These are phyloP conservation scores for Bugula neritina DNA, from an alignment of 2,888 invertebrate genomes.

Conservation along the genomic window DNA sequence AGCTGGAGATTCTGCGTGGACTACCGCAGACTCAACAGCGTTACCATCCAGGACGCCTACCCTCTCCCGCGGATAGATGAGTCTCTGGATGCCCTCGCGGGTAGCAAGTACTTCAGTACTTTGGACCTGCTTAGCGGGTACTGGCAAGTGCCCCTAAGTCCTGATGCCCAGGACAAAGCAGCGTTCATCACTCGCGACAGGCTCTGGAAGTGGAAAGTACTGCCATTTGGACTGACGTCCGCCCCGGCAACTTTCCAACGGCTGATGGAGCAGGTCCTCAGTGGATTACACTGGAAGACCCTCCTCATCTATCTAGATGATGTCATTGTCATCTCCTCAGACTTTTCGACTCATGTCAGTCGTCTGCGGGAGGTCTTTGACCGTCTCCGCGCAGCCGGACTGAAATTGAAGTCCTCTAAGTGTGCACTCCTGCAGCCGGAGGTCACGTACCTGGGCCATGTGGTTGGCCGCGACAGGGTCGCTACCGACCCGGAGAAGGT, in stretches of 20 bases:
- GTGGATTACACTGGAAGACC: constrained; percentile 22
- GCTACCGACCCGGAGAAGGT: constrained; percentile 27
- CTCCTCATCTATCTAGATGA: constrained; percentile 33
- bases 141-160: constrained; percentile 34
- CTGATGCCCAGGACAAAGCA: constrained; percentile 32
- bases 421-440: constrained; percentile 30
- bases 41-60: constrained; percentile 31
- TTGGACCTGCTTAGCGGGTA: constrained; percentile 34
- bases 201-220: constrained; percentile 31
- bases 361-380: constrained; percentile 31
- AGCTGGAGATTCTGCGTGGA: constrained; percentile 30
- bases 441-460: constrained; percentile 27
- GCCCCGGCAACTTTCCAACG: constrained; percentile 34
- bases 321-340: constrained; percentile 31
- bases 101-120: constrained; percentile 32
- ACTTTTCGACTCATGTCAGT: constrained; percentile 29
- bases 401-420: constrained; percentile 35
- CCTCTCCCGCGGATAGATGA: constrained; percentile 31
- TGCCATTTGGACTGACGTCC: constrained; percentile 31
- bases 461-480: constrained; percentile 3
- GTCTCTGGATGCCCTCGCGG: constrained; percentile 31
- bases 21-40: constrained; percentile 31
- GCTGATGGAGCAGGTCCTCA: constrained; percentile 32
- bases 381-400: constrained; percentile 31
- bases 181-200: constrained; percentile 32